Evolutionary conservation across 2,797 vertebrate genomes (phyloP), one percentile per base, ranked within the genome.

Genomic region (Aplochiton taeniatus): DNA sequence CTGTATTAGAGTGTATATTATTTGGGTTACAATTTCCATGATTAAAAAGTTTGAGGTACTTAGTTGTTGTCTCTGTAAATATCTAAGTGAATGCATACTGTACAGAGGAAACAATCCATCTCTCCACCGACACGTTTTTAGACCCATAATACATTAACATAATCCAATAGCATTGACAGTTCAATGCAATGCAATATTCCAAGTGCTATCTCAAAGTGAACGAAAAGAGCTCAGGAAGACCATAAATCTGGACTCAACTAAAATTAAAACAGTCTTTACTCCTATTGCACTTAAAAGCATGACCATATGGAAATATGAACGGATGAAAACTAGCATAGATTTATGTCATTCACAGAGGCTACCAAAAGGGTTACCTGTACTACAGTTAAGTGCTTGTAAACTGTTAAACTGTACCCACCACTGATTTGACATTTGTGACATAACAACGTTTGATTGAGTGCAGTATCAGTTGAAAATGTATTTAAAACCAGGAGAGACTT

Each of bases 11-110:
- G 17, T 54, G 66, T 66, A 63, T 63, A 41, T 63, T 61, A 57
- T 79, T 64, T 65, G 70, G 63, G 72, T 62, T 58, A 71, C 81
- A 67, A 59, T 75, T 77, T 72, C 61, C 62, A 78, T 61, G 61
- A 66, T 80, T 62, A 81, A 66, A 51, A 50, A 69, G 68, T 73
- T 82, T 87, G 85, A 89, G 87, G 86, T 88, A 87, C 85, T 74
- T 76, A 89, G 86, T 90, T 88, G 85, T 84, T 88, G 85, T 84
- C 73, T 78, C 77, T 47, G 49, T 71, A 78, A 81, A 75, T 81
- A 75, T 81, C 65, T 73, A 75, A 79, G 31, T 18, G 18, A 58
- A 58, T 53, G 13, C 43, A 56, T 47, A 42, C 9, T 11, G 17
- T 19, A 44, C 48, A n/a, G 74, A 74, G 74, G 72, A 74, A 82